Conservation (phyloP, 2,113 vertebrate species). For the Atractosteus spatula region DNA sequence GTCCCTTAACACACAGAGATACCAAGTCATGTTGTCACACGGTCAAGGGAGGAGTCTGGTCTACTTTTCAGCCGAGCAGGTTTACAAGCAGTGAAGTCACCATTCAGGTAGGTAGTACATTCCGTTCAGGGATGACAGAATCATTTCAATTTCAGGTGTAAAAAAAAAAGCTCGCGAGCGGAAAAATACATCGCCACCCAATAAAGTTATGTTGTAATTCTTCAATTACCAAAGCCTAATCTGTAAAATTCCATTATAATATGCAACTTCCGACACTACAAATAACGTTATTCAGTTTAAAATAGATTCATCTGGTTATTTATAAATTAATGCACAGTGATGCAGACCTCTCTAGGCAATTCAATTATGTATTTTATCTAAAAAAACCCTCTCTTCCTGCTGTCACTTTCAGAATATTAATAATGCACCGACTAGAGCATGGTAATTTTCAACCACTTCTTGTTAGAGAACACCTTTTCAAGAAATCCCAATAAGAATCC, state of each 20-base stretch:
- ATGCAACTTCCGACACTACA: too few relatives aligned
- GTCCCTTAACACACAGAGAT: slow-evolving; percentile 46
- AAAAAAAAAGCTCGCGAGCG: neutral
- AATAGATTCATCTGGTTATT: too few relatives aligned
- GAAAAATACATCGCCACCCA: slow-evolving; percentile 5
- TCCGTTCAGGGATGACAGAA: neutral
- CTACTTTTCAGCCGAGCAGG: slow-evolving; percentile 43
- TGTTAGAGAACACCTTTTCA: too few relatives aligned
- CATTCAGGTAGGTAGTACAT: slow-evolving; percentile 12
- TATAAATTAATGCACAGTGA: too few relatives aligned
- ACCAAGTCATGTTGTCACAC: slow-evolving; percentile 13
- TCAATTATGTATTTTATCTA: too few relatives aligned
- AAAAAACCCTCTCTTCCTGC: too few relatives aligned
- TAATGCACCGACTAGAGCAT: too few relatives aligned
- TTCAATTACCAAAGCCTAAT: slow-evolving; percentile 54
- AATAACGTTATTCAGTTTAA: too few relatives aligned
- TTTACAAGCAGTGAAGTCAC: slow-evolving; percentile 36
- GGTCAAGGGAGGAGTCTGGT: slow-evolving; percentile 35
- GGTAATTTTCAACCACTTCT: too few relatives aligned
- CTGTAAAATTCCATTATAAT: slow-evolving; percentile 54
- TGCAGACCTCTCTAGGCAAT: too few relatives aligned
- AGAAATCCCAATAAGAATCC: too few relatives aligned
- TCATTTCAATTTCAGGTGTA: slow-evolving; percentile 7
- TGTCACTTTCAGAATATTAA: too few relatives aligned
- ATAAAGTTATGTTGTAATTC: slow-evolving; percentile 44